A percentile compares a stretch with the other conserved stretches of the same genome.
These are phyloP conservation scores for Ophioninae sp. DNA, from an alignment of 2,888 invertebrate species.

Conservation along the genomic window DNA sequence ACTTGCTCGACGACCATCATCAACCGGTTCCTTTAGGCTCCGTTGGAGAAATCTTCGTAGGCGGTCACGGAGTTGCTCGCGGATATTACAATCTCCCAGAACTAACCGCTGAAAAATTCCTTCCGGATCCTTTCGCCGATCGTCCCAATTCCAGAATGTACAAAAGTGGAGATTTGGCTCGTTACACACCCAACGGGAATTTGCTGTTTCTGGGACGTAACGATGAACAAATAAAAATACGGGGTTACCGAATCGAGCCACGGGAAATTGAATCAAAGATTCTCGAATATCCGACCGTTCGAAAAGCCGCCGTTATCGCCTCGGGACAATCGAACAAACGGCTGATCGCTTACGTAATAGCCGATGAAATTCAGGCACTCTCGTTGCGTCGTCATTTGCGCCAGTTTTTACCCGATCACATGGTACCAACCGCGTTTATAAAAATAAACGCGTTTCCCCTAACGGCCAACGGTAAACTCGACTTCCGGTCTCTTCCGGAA, in stretches of 20 bases:
- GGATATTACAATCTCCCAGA: slow-evolving; percentile 26
- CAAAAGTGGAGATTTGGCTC: slow-evolving; percentile 15
- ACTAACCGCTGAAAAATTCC: slow-evolving; percentile 7
- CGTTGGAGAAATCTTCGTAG: slow-evolving; percentile 15
- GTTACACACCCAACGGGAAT: slow-evolving; percentile 4
- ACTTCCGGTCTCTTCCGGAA: neutral
- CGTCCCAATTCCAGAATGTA: slow-evolving; percentile 20
- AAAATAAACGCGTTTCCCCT: slow-evolving; percentile 6
- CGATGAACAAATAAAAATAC: slow-evolving; percentile 23
- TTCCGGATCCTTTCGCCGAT: slow-evolving; percentile 19
- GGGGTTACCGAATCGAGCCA: slow-evolving; percentile 16
- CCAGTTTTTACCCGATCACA: slow-evolving; percentile 5
- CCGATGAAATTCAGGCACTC: neutral
- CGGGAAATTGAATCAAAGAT: slow-evolving; percentile 6
- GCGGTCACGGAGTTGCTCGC: slow-evolving; percentile 21
- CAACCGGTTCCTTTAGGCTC: slow-evolving; percentile 5
- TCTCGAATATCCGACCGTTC: neutral
- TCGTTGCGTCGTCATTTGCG: slow-evolving; percentile 1
- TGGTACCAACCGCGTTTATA: slow-evolving; percentile 11
- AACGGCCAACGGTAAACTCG: slow-evolving; percentile 20
- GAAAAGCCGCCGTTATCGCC: neutral
- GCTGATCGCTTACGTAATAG: slow-evolving; percentile 12
- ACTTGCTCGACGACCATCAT: neutral
- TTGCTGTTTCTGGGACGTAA: slow-evolving; percentile 26
- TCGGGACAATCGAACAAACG: neutral